phyloP scores from a whole-genome alignment of 2,888 invertebrate genomes.

The Hypolimnas misippus region DNA sequence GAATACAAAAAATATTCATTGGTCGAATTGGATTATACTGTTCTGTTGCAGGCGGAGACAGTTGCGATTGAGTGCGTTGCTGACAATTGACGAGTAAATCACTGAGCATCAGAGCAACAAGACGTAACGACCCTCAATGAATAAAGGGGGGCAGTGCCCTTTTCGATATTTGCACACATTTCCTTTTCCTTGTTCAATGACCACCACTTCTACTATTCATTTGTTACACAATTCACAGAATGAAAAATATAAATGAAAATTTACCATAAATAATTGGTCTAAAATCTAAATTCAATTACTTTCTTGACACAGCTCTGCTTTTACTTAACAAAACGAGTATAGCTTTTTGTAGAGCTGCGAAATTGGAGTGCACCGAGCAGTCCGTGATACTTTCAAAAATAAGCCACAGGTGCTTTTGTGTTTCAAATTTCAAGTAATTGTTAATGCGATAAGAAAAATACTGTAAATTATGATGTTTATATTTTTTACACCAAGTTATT shows the following conservation, averaged over 20 bases:
- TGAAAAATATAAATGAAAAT: not conserved
- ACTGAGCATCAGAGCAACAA: slow-evolving; percentile 58
- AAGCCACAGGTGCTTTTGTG: slow-evolving; percentile 54
- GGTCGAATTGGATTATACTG: slow-evolving; percentile 13
- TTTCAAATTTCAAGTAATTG: slow-evolving; percentile 24
- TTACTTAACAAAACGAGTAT: slow-evolving; percentile 42
- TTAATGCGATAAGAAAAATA: not conserved
- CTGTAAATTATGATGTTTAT: too few relatives aligned
- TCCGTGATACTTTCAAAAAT: slow-evolving; percentile 66
- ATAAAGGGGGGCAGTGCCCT: slow-evolving; percentile 69
- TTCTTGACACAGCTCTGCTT: slow-evolving; percentile 7
- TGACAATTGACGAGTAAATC: slow-evolving; percentile 70
- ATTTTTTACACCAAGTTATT: too few relatives aligned
- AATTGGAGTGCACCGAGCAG: slow-evolving; percentile 63
- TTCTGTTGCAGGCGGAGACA: slow-evolving; percentile 40
- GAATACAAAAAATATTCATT: slow-evolving; percentile 4
- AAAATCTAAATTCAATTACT: slow-evolving; percentile 12
- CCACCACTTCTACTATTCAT: not conserved
- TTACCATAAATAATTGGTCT: not conserved
- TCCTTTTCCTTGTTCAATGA: slow-evolving; percentile 16
- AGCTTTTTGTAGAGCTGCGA: slow-evolving; percentile 44
- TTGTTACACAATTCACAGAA: too few relatives aligned
- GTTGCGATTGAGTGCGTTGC: slow-evolving; percentile 36
- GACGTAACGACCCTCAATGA: slow-evolving; percentile 65
- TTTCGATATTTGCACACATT: slow-evolving; percentile 43